A percentile compares a stretch with the other conserved stretches of the same genome.
These are phyloP conservation scores for Eupithecia abbreviata DNA, from an alignment of 2,888 invertebrate genomes.

Conservation along the genomic window DNA sequence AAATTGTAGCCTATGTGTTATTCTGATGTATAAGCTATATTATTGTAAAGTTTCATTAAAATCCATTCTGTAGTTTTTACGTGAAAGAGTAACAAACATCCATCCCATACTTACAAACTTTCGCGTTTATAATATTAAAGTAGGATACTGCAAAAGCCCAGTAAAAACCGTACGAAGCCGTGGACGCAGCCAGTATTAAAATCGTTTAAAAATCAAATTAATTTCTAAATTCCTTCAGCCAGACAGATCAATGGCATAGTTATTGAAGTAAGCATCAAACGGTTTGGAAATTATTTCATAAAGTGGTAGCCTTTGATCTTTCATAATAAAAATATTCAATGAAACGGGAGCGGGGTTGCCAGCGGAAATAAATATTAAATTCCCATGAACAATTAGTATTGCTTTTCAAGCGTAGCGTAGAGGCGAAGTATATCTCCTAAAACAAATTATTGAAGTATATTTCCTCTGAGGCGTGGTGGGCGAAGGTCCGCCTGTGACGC, in stretches of 20 bases:
- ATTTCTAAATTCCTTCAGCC: conserved; percentile 18
- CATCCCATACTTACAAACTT: too few species aligned
- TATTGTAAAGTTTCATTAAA: too few species aligned
- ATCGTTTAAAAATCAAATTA: conserved; percentile 22
- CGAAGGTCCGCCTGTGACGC: too few species aligned
- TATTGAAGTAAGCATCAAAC: conserved; percentile 68
- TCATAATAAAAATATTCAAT: conserved; percentile 71
- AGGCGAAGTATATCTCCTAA: too few species aligned
- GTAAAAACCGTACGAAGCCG: background rate
- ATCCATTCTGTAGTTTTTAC: too few species aligned
- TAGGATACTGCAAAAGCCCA: too few species aligned
- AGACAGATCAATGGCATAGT: conserved; percentile 57
- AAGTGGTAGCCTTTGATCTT: conserved; percentile 65
- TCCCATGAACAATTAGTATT: background rate
- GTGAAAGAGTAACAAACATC: too few species aligned
- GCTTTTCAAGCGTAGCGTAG: background rate
- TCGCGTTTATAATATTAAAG: too few species aligned
- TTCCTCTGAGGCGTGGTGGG: too few species aligned
- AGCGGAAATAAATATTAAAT: conserved; percentile 23
- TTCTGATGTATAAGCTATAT: too few species aligned
- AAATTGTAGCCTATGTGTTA: too few species aligned
- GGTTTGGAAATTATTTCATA: conserved; percentile 62
- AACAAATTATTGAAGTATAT: too few species aligned
- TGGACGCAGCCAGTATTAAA: background rate
- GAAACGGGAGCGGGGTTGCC: conserved; percentile 50